These are phyloP conservation scores for Lates japonicus DNA, from an alignment of 2,797 vertebrate species.

Conservation along the genomic window DNA sequence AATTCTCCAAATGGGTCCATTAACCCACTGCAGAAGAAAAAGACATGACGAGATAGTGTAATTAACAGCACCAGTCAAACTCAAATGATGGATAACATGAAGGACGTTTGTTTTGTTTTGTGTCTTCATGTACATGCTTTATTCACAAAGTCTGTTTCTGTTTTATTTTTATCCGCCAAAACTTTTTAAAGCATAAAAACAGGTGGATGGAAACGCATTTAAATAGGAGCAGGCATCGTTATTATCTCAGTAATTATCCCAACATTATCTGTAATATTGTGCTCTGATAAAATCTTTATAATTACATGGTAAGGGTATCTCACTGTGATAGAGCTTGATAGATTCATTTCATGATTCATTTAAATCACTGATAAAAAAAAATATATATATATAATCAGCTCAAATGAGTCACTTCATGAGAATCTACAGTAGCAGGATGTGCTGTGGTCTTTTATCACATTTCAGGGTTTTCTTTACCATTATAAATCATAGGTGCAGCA, in stretches of 20 bases:
- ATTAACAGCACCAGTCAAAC: neutral
- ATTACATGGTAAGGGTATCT: neutral
- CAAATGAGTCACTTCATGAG: neutral
- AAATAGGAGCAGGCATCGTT: neutral
- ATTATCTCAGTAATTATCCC: neutral
- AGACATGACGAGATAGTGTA: neutral
- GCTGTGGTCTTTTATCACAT: neutral
- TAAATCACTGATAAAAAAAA: neutral
- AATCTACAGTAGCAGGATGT: neutral
- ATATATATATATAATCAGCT: neutral
- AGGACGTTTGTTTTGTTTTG: neutral
- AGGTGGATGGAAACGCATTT: neutral
- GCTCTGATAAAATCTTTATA: neutral
- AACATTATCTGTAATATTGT: neutral
- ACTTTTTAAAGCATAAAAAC: neutral
- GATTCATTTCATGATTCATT: neutral
- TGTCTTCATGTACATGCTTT: neutral
- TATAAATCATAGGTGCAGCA: no score
- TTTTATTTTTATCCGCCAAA: neutral
- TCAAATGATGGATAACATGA: neutral
- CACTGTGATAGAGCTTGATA: neutral
- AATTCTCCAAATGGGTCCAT: neutral
- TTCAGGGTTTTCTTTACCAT: no score
- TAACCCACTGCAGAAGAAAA: slow-evolving; percentile 2
- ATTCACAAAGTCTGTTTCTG: neutral